Evolutionary conservation across 2,888 invertebrate genomes (phyloP), one percentile per base, ranked within the genome.

Genomic region (Omphaloscelis lunosa): DNA sequence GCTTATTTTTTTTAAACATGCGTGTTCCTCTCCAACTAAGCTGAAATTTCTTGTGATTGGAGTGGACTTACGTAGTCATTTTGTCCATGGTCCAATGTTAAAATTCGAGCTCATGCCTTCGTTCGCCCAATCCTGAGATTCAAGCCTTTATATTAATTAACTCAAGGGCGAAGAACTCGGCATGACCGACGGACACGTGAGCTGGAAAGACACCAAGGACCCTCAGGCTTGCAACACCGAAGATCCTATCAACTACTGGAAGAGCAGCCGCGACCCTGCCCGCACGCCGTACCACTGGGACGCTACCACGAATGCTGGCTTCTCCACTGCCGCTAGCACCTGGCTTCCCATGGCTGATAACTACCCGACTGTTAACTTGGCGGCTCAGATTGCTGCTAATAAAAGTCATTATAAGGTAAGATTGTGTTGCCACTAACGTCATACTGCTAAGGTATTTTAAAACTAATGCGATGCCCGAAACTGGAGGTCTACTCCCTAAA

Each of bases 151-250:
- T 17, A 12, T 39, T 51, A 9, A 12, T 39, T 51, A 11, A n/a
- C 72, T 66, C 27, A 97, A 98, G 95, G 99, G 99, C 2, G 98
- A 99, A 91, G 99, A 99, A 93, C 97, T 99, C 73, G 98, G 98
- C 17, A 98, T 98, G 98, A 96, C 97, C 0, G 97, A 98, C 90
- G 97, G 97, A 2, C 92, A 93, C 88, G 96, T 98, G n/a, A 96
- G 97, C 8, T 98, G 97, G 97, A 94, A 97, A 20, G 97, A 98
- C 77, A 98, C 98, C 0, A 93, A 97, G 1, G 98, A 98, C 93
- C 97, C 98, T 0, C 97, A 97, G 7, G 98, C 97, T 5, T 97
- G 97, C 89, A 97, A 97, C 88, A 97, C 97, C 0, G 97, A 97
- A 59, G 98, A 98, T 84, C 97, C 97, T 0, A 88, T 96, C 6